Evolutionary conservation across 2,797 vertebrate genomes (phyloP).

Genomic region (Tenualosa ilisha): DNA sequence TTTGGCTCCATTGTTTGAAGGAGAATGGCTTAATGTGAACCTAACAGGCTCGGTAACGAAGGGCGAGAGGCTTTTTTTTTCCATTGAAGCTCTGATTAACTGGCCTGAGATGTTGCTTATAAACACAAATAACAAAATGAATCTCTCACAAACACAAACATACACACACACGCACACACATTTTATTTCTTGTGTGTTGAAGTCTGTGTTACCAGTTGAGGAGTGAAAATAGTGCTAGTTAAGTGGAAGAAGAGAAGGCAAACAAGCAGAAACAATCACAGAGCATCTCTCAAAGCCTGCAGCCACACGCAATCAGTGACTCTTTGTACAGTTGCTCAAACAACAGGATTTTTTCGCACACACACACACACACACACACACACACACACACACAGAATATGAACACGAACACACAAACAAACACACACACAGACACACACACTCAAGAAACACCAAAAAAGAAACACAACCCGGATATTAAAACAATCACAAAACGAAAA

Average conservation of each 20-base stretch:
- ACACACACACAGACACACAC: not conserved
- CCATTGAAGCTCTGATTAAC: constrained; percentile 41
- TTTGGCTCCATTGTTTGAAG: constrained; percentile 43
- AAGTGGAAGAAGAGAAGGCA: not conserved
- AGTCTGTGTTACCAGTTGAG: not conserved
- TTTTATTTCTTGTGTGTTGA: not conserved
- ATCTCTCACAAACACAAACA: not conserved
- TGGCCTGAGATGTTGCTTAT: not conserved
- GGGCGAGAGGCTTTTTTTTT: constrained; percentile 26
- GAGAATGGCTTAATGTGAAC: constrained; percentile 30
- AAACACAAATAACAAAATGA: not conserved
- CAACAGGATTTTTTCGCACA: not conserved
- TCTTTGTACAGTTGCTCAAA: not conserved
- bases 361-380: not conserved
- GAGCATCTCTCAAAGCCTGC: not conserved
- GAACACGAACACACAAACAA: not conserved
- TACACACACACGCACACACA: not conserved
- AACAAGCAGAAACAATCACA: not conserved
- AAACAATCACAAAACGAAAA: not conserved
- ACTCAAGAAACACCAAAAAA: not conserved
- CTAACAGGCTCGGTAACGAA: constrained; percentile 36
- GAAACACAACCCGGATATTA: not conserved
- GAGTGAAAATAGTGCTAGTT: not conserved
- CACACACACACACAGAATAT: not conserved
- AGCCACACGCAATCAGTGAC: not conserved